Conservation (phyloP, 1,140 invertebrate species). For the Glossosoma conforme region DNA sequence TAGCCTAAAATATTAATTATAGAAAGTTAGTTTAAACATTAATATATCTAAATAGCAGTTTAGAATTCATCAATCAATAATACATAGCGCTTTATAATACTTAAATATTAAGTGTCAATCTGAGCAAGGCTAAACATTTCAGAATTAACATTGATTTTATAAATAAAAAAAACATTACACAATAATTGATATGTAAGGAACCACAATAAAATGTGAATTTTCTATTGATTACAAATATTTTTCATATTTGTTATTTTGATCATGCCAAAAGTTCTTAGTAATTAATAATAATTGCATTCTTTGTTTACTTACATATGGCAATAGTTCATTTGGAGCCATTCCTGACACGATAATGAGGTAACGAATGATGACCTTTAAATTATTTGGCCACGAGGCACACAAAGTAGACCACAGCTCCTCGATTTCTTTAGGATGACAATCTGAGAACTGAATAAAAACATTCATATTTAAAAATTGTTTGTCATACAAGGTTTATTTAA, state of each 20-base stretch:
- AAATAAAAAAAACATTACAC: background rate
- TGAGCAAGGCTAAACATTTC: too few relatives aligned
- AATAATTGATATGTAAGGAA: too few relatives aligned
- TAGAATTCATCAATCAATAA: too few relatives aligned
- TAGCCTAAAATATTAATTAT: slow-evolving; percentile 77
- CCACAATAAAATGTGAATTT: too few relatives aligned
- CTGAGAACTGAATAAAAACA: slow-evolving; percentile 72
- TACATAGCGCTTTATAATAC: too few relatives aligned
- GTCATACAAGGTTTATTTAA: background rate
- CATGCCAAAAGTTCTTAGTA: too few relatives aligned
- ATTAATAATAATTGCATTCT: too few relatives aligned
- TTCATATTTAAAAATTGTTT: background rate
- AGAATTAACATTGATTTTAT: background rate
- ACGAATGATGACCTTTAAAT: slow-evolving; percentile 95
- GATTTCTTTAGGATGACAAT: slow-evolving; percentile 91
- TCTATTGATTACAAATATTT: too few relatives aligned
- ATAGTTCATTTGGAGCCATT: slow-evolving; percentile 87
- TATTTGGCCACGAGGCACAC: slow-evolving; percentile 93
- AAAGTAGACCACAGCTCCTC: slow-evolving; percentile 94
- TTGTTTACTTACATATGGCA: slow-evolving; percentile 71
- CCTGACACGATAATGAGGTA: slow-evolving; percentile 95
- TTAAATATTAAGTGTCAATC: too few relatives aligned
- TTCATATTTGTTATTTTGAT: too few relatives aligned
- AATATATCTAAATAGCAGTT: too few relatives aligned
- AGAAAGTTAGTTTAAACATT: too few relatives aligned